Base-by-base conservation (phyloP, 2,888 invertebrate genomes). In the Belgica antarctica region DNA sequence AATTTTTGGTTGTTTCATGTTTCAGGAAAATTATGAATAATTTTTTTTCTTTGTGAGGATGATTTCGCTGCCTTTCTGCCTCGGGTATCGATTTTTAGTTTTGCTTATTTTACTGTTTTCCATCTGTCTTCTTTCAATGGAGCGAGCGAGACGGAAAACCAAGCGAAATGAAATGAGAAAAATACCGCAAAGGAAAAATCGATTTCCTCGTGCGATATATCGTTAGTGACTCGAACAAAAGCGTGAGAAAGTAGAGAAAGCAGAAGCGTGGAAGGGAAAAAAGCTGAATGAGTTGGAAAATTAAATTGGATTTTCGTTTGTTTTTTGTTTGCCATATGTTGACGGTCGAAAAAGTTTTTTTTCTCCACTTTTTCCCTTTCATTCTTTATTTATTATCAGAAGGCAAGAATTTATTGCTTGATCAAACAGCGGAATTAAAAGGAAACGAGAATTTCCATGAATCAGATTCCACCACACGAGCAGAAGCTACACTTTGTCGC, bases 131-230 rank as follows among this genome's bases (percentile, higher is more conserved):
- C n/a, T n/a, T n/a, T n/a, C n/a, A n/a, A n/a, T n/a, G 17, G 62
- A 34, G 19, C 34, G 1, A 17, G 34, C 19, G 62, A 36, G n/a
- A 62, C 12, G 1, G 34, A 36, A 62, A 63, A 66, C 34, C 17
- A 22, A 52, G 52, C 52, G 22, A 57, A 47, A n/a, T 15, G 25
- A 59, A 59, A 27, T 27, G 47, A 52, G 34, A 41, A n/a, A 52
- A 68, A 68, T 68, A 68, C 68, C 68, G 57, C 68, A 68, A 68
- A 28, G 24, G 17, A 31, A 68, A 65, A 65, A 68, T 68, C 52
- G 57, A 68, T 57, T 46, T n/a, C 3, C 28, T 57, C 31, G 17
- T 52, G 2, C 22, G 2, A 41, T 41, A n/a, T 41, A 10, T 41
- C 41, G 41, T 41, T 41, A 41, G n/a, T 41, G 41, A 41, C 12